Evolutionary conservation across 2,797 vertebrate species (phyloP), one percentile per base, ranked within the genome.

Genomic region (Acestrorhynchus altus): DNA sequence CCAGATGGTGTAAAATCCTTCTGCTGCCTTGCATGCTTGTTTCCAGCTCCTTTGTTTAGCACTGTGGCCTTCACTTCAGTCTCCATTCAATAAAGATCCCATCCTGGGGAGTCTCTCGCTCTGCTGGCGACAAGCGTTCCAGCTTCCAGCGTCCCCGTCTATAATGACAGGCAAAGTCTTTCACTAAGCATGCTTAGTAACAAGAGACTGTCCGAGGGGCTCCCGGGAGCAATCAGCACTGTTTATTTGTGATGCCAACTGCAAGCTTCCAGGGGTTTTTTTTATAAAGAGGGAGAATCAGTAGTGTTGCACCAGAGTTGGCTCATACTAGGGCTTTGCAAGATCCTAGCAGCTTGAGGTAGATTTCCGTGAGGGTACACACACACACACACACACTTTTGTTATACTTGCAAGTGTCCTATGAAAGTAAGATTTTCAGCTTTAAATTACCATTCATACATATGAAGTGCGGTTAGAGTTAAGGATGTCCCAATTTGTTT

Each of bases 281-380:
- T 31, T 77, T 74, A 26, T 31, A 26, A 52, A 26, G 20, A n/a
- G 35, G 57, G 26, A 26, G 44, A 63, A 61, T 35, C 11, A 51
- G 39, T 74, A 46, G 22, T 63, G n/a, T 35, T 56, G 46, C 72
- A 64, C 63, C 76, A 65, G 79, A 74, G 69, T 66, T 74, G 78
- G 77, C 61, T 56, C 22, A 12, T 82, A 79, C 85, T 70, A 83
- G 84, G 28, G 65, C 75, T 84, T 68, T 22, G 46, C 76, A 22
- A 42, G 31, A 12, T 64, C 39, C n/a, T 22, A 28, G 61, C 35
- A 61, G 59, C 16, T 35, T 61, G 61, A 20, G 35, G n/a, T 64
- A n/a, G 40, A 64, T 64, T 40, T 64, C 20, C n/a, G 18, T 10
- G 35, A 22, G 61, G 61, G 0, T 22, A 40, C 20, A 64, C 60